These are phyloP conservation scores for Varanus komodoensis DNA, from an alignment of 2,113 vertebrate species.

Conservation along the genomic window DNA sequence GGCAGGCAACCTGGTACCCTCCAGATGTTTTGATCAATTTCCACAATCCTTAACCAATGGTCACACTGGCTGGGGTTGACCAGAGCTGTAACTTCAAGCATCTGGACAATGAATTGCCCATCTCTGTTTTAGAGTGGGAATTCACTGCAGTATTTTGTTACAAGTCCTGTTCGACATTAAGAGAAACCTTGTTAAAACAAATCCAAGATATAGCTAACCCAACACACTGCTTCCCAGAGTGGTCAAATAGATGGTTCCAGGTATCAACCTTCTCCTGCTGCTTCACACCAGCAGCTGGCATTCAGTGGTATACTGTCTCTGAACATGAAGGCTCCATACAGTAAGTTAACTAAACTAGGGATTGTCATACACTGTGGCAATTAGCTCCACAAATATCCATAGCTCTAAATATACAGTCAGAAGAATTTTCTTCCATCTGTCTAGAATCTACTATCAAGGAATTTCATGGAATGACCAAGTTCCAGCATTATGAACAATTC, in stretches of 20 bases:
- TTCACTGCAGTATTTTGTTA: no score
- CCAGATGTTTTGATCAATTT: no score
- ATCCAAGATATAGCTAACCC: background rate
- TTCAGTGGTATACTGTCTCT: background rate
- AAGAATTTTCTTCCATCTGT: background rate
- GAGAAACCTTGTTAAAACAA: background rate
- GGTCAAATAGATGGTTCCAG: background rate
- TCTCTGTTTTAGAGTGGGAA: no score
- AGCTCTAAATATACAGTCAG: background rate
- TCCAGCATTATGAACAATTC: background rate
- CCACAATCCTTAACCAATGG: no score
- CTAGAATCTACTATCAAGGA: background rate
- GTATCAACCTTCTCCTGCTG: background rate
- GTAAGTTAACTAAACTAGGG: background rate
- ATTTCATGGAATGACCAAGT: background rate
- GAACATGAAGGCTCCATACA: background rate
- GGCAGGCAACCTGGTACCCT: no score
- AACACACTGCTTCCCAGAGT: background rate
- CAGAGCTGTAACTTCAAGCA: no score
- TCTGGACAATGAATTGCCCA: no score
- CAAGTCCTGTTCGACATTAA: background rate
- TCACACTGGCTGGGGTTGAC: no score
- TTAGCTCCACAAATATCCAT: background rate
- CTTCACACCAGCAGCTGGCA: background rate
- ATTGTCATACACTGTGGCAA: background rate